Evolutionary conservation across 2,888 invertebrate species (phyloP).

Genomic region (Biston betularia): DNA sequence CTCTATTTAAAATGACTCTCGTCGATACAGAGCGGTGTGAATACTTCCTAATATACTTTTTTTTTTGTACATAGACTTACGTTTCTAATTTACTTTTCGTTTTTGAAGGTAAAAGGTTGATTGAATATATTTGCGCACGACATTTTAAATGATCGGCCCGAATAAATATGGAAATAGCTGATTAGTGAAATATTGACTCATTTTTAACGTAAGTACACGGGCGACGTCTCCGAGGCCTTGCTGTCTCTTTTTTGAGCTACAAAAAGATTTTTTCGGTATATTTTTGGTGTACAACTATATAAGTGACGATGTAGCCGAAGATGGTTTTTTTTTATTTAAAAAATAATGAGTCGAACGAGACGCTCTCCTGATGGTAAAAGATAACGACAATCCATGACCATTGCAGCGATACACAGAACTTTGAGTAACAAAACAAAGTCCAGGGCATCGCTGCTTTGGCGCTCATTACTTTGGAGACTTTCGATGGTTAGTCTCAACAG

Average conservation of each 20-base stretch:
- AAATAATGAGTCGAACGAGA: too few relatives aligned
- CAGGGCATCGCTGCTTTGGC: too few relatives aligned
- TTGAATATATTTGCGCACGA: slow-evolving; percentile 33
- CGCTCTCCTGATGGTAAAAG: not conserved
- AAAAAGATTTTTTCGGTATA: too few relatives aligned
- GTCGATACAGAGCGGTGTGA: slow-evolving; percentile 51
- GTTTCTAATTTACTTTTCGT: slow-evolving; percentile 24
- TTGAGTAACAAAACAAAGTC: too few relatives aligned
- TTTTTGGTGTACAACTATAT: too few relatives aligned
- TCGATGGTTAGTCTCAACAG: too few relatives aligned
- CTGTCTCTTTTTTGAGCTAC: not conserved
- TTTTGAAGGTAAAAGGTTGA: slow-evolving; percentile 25
- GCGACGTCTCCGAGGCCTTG: not conserved
- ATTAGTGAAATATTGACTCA: slow-evolving; percentile 7
- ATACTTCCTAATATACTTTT: slow-evolving; percentile 48
- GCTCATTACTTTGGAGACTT: too few relatives aligned
- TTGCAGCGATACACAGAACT: too few relatives aligned
- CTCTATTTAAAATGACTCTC: slow-evolving; percentile 36
- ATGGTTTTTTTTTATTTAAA: too few relatives aligned
- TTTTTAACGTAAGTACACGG: slow-evolving; percentile 8
- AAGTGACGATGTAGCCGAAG: too few relatives aligned
- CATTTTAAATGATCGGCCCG: slow-evolving; percentile 30
- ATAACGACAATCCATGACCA: too few relatives aligned
- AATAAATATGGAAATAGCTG: slow-evolving; percentile 23
- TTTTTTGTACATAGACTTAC: slow-evolving; percentile 11